Evolutionary conservation across 2,888 invertebrate genomes (phyloP), one percentile per base, ranked within the genome.

Genomic region (Lasioglossum oenotherae): DNA sequence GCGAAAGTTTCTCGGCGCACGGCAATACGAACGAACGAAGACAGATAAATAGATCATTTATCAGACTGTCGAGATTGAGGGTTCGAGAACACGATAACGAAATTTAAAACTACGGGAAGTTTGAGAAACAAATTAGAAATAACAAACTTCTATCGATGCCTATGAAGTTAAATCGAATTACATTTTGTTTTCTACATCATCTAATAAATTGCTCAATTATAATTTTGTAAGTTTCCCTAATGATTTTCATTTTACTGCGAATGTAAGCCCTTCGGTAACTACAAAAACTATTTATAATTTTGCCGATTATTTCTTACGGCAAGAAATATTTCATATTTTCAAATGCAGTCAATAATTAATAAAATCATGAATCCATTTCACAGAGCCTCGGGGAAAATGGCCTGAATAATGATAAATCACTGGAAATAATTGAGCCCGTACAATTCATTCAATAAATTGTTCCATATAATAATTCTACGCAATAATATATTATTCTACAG

Each of bases 1-100:
- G 38, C 8, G 44, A 80, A 87, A 87, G 27, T 87, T 86, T 87
- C 86, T n/a, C 83, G 78, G 49, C 27, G 71, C 38, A 44, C 74
- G 14, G 74, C 49, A 44, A 76, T 60, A 44, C 41, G 14, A 60
- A 23, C 27, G 53, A 44, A 74, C 74, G 86, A 74, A 85, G 73
- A 76, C 60, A 57, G 53, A 76, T 73, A 80, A 85, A 80, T 77
- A 74, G 73, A 80, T 71, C 80, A 53, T 85, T 85, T 85, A 73
- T 85, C 72, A 80, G 23, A 41, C 53, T 31, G 60, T 72, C 49
- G 71, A 67, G 60, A 78, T 80, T 74, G 64, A 69, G 49, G 35
- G 69, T 69, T 69, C 38, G 38, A 10, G 23, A 38, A 23, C 38
- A 19, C 72, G 49, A 49, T 38, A 46, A 38, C 46, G 75, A 83